Evolutionary conservation across 2,797 vertebrate genomes (phyloP).

Genomic region (Micropoecilia bifurca): DNA sequence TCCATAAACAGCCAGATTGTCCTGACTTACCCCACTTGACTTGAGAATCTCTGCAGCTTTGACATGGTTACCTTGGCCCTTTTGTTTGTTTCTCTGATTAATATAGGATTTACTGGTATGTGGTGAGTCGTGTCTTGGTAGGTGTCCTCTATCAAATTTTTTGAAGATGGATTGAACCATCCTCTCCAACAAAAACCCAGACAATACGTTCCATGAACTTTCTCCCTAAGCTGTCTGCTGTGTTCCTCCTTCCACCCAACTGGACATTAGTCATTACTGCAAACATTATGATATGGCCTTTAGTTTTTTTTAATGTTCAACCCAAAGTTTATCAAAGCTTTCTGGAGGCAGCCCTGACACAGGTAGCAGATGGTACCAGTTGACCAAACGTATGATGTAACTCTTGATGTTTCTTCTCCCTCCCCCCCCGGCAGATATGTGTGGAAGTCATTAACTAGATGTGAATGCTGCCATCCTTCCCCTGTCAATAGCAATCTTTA

Average conservation of each 20-base stretch:
- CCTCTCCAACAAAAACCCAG: neutral
- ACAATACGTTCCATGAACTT: neutral
- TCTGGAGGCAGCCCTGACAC: neutral
- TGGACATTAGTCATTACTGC: neutral
- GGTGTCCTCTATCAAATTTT: neutral
- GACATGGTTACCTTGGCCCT: neutral
- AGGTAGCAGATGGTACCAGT: neutral
- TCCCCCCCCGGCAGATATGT: conserved; percentile 21
- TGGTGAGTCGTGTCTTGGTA: neutral
- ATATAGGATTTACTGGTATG: neutral
- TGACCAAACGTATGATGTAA: neutral
- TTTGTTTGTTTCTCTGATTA: neutral
- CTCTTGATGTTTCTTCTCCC: conserved; percentile 5
- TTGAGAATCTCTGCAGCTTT: neutral
- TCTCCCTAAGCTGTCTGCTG: neutral
- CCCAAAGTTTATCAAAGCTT: neutral
- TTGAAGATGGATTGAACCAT: neutral
- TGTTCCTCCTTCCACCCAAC: neutral
- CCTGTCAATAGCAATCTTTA: conserved; percentile 15
- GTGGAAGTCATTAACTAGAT: conserved; percentile 36
- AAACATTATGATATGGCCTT: neutral
- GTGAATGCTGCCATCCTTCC: neutral
- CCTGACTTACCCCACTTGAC: neutral
- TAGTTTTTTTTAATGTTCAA: neutral
- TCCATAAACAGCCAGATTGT: neutral